Percentiles rank a stretch among this genome's conserved stretches.
Conservation (phyloP, 2,888 invertebrate genomes). For the Drosophila algonquin region DNA sequence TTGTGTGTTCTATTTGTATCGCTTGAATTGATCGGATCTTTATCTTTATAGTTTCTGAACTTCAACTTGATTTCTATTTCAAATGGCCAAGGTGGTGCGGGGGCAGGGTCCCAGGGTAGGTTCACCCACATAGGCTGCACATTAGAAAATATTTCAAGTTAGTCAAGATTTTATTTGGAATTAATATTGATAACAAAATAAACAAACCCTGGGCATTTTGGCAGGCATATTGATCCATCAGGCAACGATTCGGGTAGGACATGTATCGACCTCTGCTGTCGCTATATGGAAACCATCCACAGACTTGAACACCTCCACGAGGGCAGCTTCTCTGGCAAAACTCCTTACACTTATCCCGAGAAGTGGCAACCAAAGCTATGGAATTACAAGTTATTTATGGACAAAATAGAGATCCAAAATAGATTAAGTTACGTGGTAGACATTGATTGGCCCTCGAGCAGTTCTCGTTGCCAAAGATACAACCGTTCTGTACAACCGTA, state of each 20-base stretch:
- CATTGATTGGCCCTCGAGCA: constrained; percentile 50
- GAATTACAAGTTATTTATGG: not conserved
- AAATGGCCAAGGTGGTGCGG: not conserved
- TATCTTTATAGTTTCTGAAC: not conserved
- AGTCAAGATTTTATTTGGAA: too few relatives aligned
- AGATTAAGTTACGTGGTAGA: constrained; percentile 25
- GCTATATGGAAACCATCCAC: constrained; percentile 35
- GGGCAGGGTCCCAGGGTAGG: constrained; percentile 13
- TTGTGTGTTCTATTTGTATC: too few relatives aligned
- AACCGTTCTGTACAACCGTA: constrained; percentile 60
- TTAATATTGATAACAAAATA: not conserved
- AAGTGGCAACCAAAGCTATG: constrained; percentile 32
- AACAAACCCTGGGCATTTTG: constrained; percentile 17
- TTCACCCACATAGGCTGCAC: constrained; percentile 34
- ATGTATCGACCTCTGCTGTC: not conserved
- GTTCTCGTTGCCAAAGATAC: constrained; percentile 43
- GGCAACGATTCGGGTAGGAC: constrained; percentile 32
- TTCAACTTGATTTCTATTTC: not conserved
- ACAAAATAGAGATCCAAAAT: not conserved
- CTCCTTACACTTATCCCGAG: constrained; percentile 21
- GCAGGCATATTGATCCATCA: constrained; percentile 31
- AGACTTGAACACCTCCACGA: constrained; percentile 28
- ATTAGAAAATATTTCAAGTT: not conserved
- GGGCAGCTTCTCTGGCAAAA: constrained; percentile 31
- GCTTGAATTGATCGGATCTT: too few relatives aligned